Evolutionary conservation across 1,140 invertebrate genomes (phyloP).

Genomic region (Condylostylus longicornis): DNA sequence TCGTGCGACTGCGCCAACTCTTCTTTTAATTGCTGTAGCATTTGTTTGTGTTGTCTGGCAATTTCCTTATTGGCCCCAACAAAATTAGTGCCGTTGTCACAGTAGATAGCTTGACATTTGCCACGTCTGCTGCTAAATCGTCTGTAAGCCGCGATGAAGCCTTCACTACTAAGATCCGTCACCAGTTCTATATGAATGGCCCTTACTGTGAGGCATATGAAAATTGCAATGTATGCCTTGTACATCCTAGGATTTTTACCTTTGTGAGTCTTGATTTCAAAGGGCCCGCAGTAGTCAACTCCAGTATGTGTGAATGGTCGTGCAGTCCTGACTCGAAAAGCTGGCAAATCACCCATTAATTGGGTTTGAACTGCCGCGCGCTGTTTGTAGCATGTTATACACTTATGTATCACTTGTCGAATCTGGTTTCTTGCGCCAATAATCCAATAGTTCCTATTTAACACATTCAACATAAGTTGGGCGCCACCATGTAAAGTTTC

Average conservation of each 20-base stretch:
- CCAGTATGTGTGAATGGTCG: slow-evolving; percentile 16
- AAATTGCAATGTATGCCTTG: slow-evolving; percentile 13
- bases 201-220: slow-evolving; percentile 14
- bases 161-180: slow-evolving; percentile 12
- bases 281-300: slow-evolving; percentile 6
- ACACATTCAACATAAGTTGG: slow-evolving; percentile 7
- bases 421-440: slow-evolving; percentile 10
- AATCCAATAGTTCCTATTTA: slow-evolving; percentile 16
- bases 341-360: slow-evolving; percentile 26
- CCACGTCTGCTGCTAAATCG: slow-evolving; percentile 18
- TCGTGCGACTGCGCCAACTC: too few species aligned
- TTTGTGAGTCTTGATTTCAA: not conserved
- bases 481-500: slow-evolving; percentile 9
- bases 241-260: slow-evolving; percentile 10
- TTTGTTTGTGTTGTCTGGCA: too few species aligned
- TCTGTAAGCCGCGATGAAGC: slow-evolving; percentile 18
- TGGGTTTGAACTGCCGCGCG: slow-evolving; percentile 1
- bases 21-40: too few species aligned
- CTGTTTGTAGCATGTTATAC: not conserved
- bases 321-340: slow-evolving; percentile 11
- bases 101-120: slow-evolving; percentile 13
- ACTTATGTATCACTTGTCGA: not conserved
- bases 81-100: slow-evolving; percentile 25
- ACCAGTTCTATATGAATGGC: slow-evolving; percentile 24
- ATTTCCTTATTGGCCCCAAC: slow-evolving; percentile 12